phyloP scores from a whole-genome alignment of 2,797 vertebrate genomes.

The Lepus oiostolus region DNA sequence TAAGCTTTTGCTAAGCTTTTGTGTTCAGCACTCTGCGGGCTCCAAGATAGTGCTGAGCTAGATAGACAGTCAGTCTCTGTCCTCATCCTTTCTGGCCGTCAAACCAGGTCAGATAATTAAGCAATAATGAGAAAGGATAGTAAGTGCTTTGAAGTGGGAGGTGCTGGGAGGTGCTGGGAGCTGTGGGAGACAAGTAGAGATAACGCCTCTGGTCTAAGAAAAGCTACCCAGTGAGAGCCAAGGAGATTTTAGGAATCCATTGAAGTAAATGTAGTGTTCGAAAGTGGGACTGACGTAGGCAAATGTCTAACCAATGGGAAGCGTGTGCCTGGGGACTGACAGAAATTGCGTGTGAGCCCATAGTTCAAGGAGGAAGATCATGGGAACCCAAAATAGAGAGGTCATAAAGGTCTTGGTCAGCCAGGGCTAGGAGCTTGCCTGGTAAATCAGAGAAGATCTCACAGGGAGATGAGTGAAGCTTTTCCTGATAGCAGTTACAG shows the following conservation, averaged over 20 bases:
- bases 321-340: neutral
- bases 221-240: neutral
- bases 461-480: neutral
- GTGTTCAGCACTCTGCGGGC: slow-evolving; percentile 21
- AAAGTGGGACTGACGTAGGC: neutral
- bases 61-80: neutral
- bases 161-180: neutral
- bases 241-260: neutral
- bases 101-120: slow-evolving; percentile 44
- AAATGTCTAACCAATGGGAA: slow-evolving; percentile 6
- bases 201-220: neutral
- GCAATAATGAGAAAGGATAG: neutral
- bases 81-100: neutral
- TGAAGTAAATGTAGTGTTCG: neutral
- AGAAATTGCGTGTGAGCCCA: neutral
- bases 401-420: neutral
- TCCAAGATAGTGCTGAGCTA: slow-evolving; percentile 48
- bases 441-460: neutral
- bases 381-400: neutral
- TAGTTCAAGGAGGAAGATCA: neutral
- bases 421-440: neutral
- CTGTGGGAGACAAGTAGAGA: neutral
- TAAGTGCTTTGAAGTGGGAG: slow-evolving; percentile 33
- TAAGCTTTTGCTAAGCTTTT: slow-evolving; percentile 29
- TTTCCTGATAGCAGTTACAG: neutral